Evolutionary conservation across 2,797 vertebrate genomes (phyloP).

Genomic region (Steatocranus sp.): DNA sequence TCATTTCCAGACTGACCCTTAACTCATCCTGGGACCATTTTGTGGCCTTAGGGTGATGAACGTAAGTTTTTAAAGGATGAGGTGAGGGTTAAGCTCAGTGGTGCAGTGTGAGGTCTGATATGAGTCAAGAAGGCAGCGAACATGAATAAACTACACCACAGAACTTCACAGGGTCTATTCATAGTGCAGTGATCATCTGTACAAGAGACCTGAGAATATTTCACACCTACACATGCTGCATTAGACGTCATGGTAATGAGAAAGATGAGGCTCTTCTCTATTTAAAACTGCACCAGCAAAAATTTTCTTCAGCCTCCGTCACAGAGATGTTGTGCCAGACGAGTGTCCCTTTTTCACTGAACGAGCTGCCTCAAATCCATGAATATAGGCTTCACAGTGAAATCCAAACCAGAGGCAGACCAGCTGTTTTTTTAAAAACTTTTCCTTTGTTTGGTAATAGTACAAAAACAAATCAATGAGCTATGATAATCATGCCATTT

Average conservation of each 20-base stretch:
- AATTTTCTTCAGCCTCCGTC: neutral
- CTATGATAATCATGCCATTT: neutral
- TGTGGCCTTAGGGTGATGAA: too few species aligned
- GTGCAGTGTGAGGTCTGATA: neutral
- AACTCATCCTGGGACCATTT: too few species aligned
- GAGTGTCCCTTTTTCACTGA: neutral
- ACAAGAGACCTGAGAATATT: neutral
- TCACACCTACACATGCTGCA: slow-evolving; percentile 27
- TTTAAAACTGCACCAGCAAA: slow-evolving; percentile 20
- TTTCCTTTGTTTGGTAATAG: neutral
- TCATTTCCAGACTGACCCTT: neutral
- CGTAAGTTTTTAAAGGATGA: too few species aligned
- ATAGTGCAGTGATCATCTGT: neutral
- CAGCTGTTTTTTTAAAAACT: neutral
- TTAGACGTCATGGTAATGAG: neutral
- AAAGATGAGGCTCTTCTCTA: slow-evolving; percentile 11
- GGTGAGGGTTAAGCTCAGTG: neutral
- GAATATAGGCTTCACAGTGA: neutral
- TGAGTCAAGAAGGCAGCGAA: neutral
- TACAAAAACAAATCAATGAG: neutral
- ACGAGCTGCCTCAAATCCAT: neutral
- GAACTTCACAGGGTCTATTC: slow-evolving; percentile 12
- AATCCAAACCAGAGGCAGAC: neutral
- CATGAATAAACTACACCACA: neutral
- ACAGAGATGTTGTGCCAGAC: neutral